Evolutionary conservation across 2,797 vertebrate genomes (phyloP), one percentile per base, ranked within the genome.

Genomic region (Loris lydekkerianus): DNA sequence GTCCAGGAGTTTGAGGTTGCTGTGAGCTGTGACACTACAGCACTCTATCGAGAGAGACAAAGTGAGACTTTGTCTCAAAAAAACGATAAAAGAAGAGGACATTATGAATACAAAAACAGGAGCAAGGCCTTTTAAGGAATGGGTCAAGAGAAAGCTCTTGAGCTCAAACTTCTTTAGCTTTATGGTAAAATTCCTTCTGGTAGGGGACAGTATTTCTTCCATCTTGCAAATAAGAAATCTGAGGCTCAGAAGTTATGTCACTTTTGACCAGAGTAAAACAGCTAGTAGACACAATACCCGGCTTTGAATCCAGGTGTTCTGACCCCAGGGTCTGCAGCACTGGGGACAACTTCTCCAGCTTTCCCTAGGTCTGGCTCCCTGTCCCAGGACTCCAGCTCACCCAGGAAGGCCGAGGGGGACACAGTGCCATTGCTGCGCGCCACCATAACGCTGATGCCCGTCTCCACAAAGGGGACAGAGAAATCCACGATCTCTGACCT

Each of bases 371-470:
- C 61, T 73, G 49, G 63, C 63, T 56, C 65, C 34, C 49, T 40
- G 14, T 43, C 73, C 53, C 10, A 3, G 40, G 80, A 25, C 27
- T 86, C 40, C 58, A 1, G 75, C 97, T 98, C 98, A 99, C 99
- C 99, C 69, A 99, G 99, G 97, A 99, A 99, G 97, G 99, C 99
- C 1, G 99, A 99, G 34, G 99, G 99, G 27, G 99, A 99, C 84
- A 99, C 99, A 0, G 99, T 99, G 94, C 99, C 99, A 20, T 99
- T 99, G 98, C 99, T 99, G 81, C 99, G 99, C 61, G 99, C 99
- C 97, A 99, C 99, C 99, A 99, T 99, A 95, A 99, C 99, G 58
- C 99, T 99, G 98, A 99, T 99, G 89, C 99, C 99, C 0, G 99
- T 99, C 98, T 99, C 99, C 91, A 99, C 99, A 78, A 99, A 99